Evolutionary conservation across 2,113 vertebrate species (phyloP).

Genomic region (Grantiella picta): DNA sequence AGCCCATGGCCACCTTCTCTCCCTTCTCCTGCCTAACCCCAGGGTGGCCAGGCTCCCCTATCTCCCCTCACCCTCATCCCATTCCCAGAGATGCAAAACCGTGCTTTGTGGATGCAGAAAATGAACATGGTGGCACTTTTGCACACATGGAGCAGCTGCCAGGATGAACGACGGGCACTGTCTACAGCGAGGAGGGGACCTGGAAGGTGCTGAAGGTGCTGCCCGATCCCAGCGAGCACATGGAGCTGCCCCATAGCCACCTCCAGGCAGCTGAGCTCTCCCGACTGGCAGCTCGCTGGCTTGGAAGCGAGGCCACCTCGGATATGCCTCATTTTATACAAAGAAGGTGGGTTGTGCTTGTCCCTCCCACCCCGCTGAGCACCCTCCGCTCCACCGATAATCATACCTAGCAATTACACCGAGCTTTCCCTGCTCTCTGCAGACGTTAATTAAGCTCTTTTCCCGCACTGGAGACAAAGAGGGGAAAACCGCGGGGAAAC

Average conservation of each 20-base stretch:
- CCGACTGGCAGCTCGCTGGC: neutral
- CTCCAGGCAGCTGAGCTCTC: neutral
- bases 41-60: accelerated
- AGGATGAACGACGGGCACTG: accelerated
- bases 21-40: neutral
- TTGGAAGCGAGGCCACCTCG: neutral
- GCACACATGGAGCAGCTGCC: neutral
- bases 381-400: slow-evolving; percentile 21
- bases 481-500: slow-evolving; percentile 1
- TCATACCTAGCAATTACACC: slow-evolving; percentile 46
- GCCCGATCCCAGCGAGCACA: accelerated
- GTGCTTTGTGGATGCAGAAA: neutral
- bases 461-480: slow-evolving; percentile 23
- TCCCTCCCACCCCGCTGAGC: slow-evolving; percentile 38
- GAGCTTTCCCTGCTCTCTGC: slow-evolving; percentile 16
- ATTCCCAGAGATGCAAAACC: accelerated
- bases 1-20: accelerated
- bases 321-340: neutral
- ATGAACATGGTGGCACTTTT: accelerated
- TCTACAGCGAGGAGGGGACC: neutral
- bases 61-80: neutral
- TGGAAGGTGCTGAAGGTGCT: neutral
- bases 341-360: slow-evolving; percentile 43
- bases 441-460: slow-evolving; percentile 47
- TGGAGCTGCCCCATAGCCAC: neutral